A percentile compares a stretch with the other conserved stretches of the same genome.
Evolutionary conservation across 2,113 vertebrate species (phyloP).

Genomic region (Bubalus kerabau): DNA sequence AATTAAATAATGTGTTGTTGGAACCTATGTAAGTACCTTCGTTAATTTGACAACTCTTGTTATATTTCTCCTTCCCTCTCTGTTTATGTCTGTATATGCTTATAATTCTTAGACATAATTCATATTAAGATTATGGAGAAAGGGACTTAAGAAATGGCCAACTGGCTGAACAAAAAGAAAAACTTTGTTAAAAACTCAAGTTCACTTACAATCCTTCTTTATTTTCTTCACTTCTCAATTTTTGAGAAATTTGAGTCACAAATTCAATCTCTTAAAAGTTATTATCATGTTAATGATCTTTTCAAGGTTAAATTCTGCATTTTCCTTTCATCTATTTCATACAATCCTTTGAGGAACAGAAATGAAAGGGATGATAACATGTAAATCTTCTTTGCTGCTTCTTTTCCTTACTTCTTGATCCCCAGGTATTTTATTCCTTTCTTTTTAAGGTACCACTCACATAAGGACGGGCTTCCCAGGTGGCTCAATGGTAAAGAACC

Average conservation of each 20-base stretch:
- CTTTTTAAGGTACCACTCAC: constrained; percentile 44
- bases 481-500: neutral
- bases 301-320: constrained; percentile 36
- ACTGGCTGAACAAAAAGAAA: neutral
- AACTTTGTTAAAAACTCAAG: neutral
- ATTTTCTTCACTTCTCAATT: constrained; percentile 11
- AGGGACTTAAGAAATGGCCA: constrained; percentile 21
- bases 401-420: constrained; percentile 21
- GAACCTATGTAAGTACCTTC: constrained; percentile 70
- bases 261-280: constrained; percentile 13
- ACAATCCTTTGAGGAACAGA: constrained; percentile 31
- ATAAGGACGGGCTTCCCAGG: neutral
- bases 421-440: constrained; percentile 33
- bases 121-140: constrained; percentile 21
- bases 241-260: constrained; percentile 24
- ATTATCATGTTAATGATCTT: neutral
- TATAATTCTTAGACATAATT: constrained; percentile 48
- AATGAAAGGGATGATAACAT: constrained; percentile 37
- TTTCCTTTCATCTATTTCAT: neutral
- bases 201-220: neutral
- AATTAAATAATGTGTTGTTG: constrained; percentile 70
- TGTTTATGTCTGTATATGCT: constrained; percentile 39
- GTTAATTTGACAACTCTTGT: constrained; percentile 46
- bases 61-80: constrained; percentile 43
- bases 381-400: constrained; percentile 28